Base-by-base conservation (phyloP, 2,888 invertebrate species). In the Cerastis leucographa region DNA sequence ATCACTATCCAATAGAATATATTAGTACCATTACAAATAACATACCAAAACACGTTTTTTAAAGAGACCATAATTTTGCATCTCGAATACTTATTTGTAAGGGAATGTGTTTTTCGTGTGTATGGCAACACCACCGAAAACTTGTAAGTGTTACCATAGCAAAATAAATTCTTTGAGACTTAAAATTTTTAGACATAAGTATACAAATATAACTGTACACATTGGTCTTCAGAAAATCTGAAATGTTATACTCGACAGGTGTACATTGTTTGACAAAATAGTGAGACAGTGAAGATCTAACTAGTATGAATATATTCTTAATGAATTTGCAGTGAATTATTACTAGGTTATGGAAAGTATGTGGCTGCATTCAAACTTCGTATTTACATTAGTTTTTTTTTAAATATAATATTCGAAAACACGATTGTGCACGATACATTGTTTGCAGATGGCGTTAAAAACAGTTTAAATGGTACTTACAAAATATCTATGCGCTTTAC, bases 401-500 rank as follows among this genome's bases (percentile, higher is more conserved):
- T 11, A 35, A 54, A 65, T 11, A 49, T 46, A 71, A 29, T 68
- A 71, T 59, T 83, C 56, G 44, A 59, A 78, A 74, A 56, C 29
- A 56, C 22, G n/a, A 75, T 70, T 59, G n/a, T 80, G 62, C 62
- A 75, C 14, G 46, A 67, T 74, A 68, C 12, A 64, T 80, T 64
- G 44, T 59, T 81, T 68, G 19, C 66, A 35, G 51, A 64, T 69
- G 68, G 22, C 19, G 44, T 62, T 67, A 49, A 73, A 70, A 69
- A 66, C 68, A n/a, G 40, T 76, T 35, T 54, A 35, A 80, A 73
- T 35, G 51, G 56, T 72, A 81, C 65, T 70, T 66, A 76, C 4
- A 73, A n/a, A n/a, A 73, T 14, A 74, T 71, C 74, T 74, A 85
- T 82, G 71, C 68, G 65, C 35, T 69, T 74, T 42, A 82, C 73